These are phyloP conservation scores for Tapirus indicus DNA, from an alignment of 2,797 vertebrate genomes.

Conservation along the genomic window DNA sequence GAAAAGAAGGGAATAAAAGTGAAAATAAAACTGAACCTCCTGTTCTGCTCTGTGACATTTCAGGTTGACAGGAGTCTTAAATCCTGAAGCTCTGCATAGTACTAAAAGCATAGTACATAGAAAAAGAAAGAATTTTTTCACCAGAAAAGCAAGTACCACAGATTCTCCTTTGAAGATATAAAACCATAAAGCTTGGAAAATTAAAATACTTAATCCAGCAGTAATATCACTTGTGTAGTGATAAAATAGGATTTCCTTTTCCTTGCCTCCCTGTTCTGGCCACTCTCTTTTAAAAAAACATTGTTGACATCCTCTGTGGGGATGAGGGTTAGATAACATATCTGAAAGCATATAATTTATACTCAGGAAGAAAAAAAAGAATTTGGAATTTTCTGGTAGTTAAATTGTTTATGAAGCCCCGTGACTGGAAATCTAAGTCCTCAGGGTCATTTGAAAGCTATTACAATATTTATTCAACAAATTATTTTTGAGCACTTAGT, in stretches of 20 bases:
- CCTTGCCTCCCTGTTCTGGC: background rate
- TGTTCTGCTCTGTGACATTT: background rate
- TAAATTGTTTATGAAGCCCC: slow-evolving; percentile 36
- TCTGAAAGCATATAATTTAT: slow-evolving; percentile 8
- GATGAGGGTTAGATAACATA: slow-evolving; percentile 7
- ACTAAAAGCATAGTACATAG: background rate
- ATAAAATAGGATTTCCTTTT: slow-evolving; percentile 63
- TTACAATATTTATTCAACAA: slow-evolving; percentile 5
- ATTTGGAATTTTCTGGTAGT: background rate
- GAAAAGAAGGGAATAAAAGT: background rate
- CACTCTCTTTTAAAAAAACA: background rate
- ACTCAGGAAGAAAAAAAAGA: slow-evolving; percentile 33
- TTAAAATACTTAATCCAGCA: slow-evolving; percentile 46
- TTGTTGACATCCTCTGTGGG: background rate
- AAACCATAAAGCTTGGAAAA: background rate
- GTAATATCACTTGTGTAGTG: slow-evolving; percentile 25
- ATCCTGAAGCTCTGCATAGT: slow-evolving; percentile 10
- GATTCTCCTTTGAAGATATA: background rate
- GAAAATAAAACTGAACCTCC: background rate
- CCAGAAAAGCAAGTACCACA: slow-evolving; percentile 31
- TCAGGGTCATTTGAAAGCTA: slow-evolving; percentile 10
- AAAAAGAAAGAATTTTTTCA: slow-evolving; percentile 27
- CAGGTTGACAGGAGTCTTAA: slow-evolving; percentile 40
- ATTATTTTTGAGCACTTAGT: slow-evolving; percentile 9
- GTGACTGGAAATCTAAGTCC: slow-evolving; percentile 20